Conservation (phyloP, 2,797 vertebrate species). For the Sebastes iracundus region DNA sequence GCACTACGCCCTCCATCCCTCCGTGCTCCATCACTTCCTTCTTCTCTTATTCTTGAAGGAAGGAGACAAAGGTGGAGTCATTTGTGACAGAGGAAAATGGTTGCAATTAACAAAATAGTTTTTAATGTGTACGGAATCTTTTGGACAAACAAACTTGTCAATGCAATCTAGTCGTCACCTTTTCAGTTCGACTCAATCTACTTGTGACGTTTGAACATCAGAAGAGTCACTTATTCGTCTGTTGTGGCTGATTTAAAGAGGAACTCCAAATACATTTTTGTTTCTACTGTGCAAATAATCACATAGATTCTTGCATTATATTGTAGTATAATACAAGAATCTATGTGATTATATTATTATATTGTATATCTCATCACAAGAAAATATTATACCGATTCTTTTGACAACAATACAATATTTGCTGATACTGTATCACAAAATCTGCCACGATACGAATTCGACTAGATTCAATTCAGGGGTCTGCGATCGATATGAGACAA, state of each 20-base stretch:
- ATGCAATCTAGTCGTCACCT: background rate
- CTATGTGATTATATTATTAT: too few relatives aligned
- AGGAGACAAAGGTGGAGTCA: conserved; percentile 35
- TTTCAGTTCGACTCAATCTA: background rate
- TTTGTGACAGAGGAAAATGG: conserved; percentile 28
- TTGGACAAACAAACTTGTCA: conserved; percentile 21
- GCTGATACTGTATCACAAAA: too few relatives aligned
- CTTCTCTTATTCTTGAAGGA: conserved; percentile 28
- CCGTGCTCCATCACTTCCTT: conserved; percentile 35
- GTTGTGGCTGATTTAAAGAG: background rate
- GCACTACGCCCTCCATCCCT: conserved; percentile 26
- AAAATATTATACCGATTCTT: too few relatives aligned
- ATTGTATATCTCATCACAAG: too few relatives aligned
- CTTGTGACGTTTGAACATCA: background rate
- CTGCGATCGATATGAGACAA: background rate
- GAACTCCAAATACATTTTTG: background rate
- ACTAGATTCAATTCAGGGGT: too few relatives aligned
- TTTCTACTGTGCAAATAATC: background rate
- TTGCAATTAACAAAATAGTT: conserved; percentile 47
- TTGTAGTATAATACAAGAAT: background rate
- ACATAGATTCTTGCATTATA: background rate
- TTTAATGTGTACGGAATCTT: conserved; percentile 29
- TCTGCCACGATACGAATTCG: too few relatives aligned
- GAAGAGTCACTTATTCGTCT: background rate
- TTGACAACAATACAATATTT: too few relatives aligned